Percentiles rank a stretch among this genome's conserved stretches.
phyloP scores from a whole-genome alignment of 2,113 vertebrate species.

The Aegypius monachus region DNA sequence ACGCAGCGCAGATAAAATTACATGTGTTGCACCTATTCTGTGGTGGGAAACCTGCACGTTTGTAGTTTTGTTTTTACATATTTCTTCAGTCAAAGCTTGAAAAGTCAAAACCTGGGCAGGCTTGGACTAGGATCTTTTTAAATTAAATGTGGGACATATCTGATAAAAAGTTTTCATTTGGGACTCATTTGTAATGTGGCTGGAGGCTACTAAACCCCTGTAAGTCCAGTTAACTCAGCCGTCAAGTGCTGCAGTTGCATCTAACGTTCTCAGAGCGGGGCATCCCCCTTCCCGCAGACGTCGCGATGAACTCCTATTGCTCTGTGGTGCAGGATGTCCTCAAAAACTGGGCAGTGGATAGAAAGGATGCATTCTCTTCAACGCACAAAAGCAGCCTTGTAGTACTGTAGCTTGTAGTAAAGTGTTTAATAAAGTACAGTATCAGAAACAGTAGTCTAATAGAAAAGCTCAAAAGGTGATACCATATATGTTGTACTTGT shows the following conservation, averaged over 20 bases:
- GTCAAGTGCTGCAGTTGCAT: not conserved
- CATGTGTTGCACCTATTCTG: not conserved
- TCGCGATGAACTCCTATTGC: accelerated
- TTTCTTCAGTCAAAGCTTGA: not conserved
- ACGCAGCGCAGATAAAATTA: not conserved
- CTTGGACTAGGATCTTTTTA: not conserved
- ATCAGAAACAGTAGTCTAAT: slow-evolving; percentile 59
- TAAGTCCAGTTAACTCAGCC: not conserved
- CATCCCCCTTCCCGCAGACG: not conserved
- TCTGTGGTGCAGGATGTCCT: accelerated
- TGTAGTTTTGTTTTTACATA: not conserved
- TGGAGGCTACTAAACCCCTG: not conserved
- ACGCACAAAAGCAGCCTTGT: not conserved
- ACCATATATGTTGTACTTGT: not conserved
- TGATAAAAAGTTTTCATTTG: not conserved
- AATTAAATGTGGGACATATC: not conserved
- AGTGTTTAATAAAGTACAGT: slow-evolving; percentile 72
- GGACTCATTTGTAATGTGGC: not conserved
- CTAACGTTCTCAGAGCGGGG: not conserved
- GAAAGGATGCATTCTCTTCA: not conserved
- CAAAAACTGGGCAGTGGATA: not conserved
- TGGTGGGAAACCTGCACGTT: not conserved
- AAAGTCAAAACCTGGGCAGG: not conserved
- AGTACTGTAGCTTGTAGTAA: slow-evolving; percentile 57
- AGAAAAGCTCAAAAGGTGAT: slow-evolving; percentile 55